Evolutionary conservation across 2,113 vertebrate genomes (phyloP), one percentile per base, ranked within the genome.

Genomic region (Balaenoptera acutorostrata): DNA sequence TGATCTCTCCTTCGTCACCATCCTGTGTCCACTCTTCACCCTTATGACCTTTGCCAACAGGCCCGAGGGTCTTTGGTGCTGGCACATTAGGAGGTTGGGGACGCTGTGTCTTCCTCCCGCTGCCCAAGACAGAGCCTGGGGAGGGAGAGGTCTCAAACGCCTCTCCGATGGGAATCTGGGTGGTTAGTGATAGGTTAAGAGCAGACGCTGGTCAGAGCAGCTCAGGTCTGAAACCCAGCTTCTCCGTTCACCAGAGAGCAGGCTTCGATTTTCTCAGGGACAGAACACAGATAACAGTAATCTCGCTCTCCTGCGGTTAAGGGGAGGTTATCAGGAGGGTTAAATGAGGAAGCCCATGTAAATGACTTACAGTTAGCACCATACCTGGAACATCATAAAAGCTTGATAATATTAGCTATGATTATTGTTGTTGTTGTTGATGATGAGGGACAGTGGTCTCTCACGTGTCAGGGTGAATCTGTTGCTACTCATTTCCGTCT

Each of bases 401-500:
- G 66, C 57, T 25, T 1, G 0, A 14, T 17, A 13, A 9, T 11
- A 27, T 17, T 2, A 90, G 52, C 36, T 41, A 15, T 15, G 64
- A 23, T 1, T 71, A 23, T 33, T 77, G 29, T 10, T 33, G 25
- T n/a, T 11, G 8, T 10, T 29, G 44, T 1, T 8, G 41, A 10
- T n/a, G 21, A 8, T 2, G 78, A n/a, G 21, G 63, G 83, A n/a
- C 1, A 63, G 59, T 2, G 36, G 46, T 12, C 55, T 66, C 55
- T 85, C 46, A 4, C 0, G 3, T 5, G 49, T 80, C 72, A 55
- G 25, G 31, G 25, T 13, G 46, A 95, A n/a, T 78, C 82, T 63
- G 15, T 31, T 71, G 81, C 95, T 17, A n/a, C 52, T 66, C 75
- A 46, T 15, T 15, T 74, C 83, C 8, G 36, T 57, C 94, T 90